Evolutionary conservation across 2,113 vertebrate genomes (phyloP).

Genomic region (Zosterops japonicus): DNA sequence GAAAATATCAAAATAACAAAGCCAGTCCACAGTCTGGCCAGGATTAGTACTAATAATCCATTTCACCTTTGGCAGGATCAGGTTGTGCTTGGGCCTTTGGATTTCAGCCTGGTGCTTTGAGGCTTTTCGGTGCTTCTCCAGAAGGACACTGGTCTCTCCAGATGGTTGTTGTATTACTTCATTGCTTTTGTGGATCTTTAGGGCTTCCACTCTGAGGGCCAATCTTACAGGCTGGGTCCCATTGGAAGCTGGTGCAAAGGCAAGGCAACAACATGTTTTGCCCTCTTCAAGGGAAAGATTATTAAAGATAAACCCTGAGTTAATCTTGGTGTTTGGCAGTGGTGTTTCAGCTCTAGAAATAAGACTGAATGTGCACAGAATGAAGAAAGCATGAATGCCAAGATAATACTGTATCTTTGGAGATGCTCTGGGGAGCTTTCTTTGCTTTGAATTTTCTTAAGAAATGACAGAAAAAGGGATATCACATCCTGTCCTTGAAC

Average conservation of each 20-base stretch:
- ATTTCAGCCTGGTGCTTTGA: background rate
- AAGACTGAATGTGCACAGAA: background rate
- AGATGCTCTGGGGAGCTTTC: background rate
- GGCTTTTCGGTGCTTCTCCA: background rate
- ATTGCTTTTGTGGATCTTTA: background rate
- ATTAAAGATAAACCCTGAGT: background rate
- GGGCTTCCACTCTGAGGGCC: background rate
- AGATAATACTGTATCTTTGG: background rate
- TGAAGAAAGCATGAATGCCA: background rate
- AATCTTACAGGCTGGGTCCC: background rate
- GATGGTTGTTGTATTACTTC: background rate
- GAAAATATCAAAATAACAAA: background rate
- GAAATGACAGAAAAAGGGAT: background rate
- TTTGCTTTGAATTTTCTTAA: background rate
- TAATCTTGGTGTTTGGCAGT: background rate
- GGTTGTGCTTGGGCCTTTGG: background rate
- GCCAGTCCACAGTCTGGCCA: background rate
- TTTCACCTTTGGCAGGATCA: background rate
- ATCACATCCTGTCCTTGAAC: background rate
- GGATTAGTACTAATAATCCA: background rate
- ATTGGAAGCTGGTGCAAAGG: background rate
- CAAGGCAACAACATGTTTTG: background rate
- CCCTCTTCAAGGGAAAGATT: background rate
- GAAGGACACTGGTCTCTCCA: background rate
- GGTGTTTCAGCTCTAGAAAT: background rate